These are phyloP conservation scores for Salmo trutta DNA, from an alignment of 2,797 vertebrate genomes.

Conservation along the genomic window DNA sequence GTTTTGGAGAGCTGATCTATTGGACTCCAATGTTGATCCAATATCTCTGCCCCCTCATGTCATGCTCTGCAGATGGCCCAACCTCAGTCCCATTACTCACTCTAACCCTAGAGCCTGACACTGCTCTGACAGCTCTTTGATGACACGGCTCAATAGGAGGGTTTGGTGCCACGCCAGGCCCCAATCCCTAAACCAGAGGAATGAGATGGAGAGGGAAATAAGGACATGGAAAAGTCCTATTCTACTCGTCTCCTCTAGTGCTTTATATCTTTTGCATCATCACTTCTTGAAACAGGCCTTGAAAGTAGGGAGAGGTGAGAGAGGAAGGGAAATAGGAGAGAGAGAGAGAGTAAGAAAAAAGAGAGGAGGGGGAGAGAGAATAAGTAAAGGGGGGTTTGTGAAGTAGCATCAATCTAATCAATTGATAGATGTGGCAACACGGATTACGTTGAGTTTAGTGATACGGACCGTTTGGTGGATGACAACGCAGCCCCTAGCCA, in stretches of 20 bases:
- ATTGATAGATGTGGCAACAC: slow-evolving; percentile 41
- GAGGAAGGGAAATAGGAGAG: not conserved
- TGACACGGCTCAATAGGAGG: slow-evolving; percentile 54
- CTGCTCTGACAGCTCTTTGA: slow-evolving; percentile 65
- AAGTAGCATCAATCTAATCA: slow-evolving; percentile 40
- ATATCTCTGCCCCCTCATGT: slow-evolving; percentile 57
- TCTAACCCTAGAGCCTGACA: slow-evolving; percentile 62
- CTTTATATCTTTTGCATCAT: slow-evolving; percentile 20
- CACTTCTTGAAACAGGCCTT: slow-evolving; percentile 26
- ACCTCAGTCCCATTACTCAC: slow-evolving; percentile 71
- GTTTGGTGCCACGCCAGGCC: slow-evolving; percentile 67
- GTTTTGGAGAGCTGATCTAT: slow-evolving; percentile 63
- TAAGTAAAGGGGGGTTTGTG: slow-evolving; percentile 15
- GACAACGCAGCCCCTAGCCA: slow-evolving; percentile 43
- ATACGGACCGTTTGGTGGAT: slow-evolving; percentile 32
- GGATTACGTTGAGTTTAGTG: slow-evolving; percentile 41
- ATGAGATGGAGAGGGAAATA: slow-evolving; percentile 39
- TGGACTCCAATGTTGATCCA: slow-evolving; percentile 58
- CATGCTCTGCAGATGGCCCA: slow-evolving; percentile 65
- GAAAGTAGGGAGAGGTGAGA: not conserved
- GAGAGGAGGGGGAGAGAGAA: not conserved
- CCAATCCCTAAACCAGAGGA: slow-evolving; percentile 45
- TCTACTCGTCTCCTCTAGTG: slow-evolving; percentile 28
- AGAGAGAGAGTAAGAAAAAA: not conserved
- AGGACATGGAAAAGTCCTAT: slow-evolving; percentile 43